Evolutionary conservation across 2,797 vertebrate genomes (phyloP), one percentile per base, ranked within the genome.

Genomic region (Heteromormyrus szaboi): DNA sequence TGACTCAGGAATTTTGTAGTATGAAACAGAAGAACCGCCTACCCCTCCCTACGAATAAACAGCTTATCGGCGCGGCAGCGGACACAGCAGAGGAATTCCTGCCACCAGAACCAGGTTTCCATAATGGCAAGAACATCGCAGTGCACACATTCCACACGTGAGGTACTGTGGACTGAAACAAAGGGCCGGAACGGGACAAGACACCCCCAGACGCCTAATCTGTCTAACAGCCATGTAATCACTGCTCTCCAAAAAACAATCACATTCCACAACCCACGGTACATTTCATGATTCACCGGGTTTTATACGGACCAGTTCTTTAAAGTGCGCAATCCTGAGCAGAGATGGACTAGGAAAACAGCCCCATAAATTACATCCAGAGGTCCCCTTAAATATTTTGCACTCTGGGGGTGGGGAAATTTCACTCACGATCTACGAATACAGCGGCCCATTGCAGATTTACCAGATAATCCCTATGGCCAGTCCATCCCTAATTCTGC

Each of bases 41-140:
- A 54, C 72, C 76, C 76, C 85, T n/a, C 89, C 89, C 72, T 37
- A 65, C 41, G 44, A 79, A 89, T 29, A 79, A 86, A 79, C 62
- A 44, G 19, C 76, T 86, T 84, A 87, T 89, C 86, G 50, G 46
- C 83, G 17, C 1, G 25, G 41, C 83, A 65, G 53, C 19, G 44
- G 44, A 87, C 89, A 84, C 85, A 56, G 88, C 76, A n/a, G 72
- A 48, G 51, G 86, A 83, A 87, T 89, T 72, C 72, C 48, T 81
- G 68, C 86, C 86, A 87, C 51, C 65, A 79, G 44, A 87, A 37
- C 41, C 37, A 12, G 88, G 12, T 33, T 25, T 48, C 72, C 50
- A 87, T 41, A 81, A 87, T 56, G 53, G 65, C 19, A 4, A 59
- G 46, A 59, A 48, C 37, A 25, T n/a, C 19, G 25, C 37, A 46